Conservation (phyloP, 2,888 invertebrate species). For the Cylloceria caligata region DNA sequence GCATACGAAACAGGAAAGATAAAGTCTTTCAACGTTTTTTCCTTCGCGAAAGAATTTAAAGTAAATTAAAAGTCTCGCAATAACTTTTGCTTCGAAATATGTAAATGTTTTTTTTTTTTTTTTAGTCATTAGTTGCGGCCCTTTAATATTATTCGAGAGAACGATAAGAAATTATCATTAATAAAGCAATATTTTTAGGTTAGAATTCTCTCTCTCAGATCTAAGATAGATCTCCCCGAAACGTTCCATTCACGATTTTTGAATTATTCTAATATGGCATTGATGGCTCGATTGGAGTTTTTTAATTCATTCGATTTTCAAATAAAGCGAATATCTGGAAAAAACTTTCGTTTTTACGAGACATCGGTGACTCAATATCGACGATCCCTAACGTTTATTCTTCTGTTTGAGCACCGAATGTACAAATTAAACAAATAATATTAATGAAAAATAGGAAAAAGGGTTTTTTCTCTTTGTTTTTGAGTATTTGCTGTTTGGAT, state of each 20-base stretch:
- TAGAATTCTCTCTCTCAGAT: too few relatives aligned
- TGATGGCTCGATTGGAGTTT: neutral
- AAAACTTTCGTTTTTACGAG: neutral
- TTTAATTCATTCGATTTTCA: neutral
- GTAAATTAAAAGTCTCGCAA: neutral
- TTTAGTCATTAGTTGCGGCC: neutral
- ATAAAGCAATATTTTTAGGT: slow-evolving; percentile 6
- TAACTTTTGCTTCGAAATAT: neutral
- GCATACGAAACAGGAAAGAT: neutral
- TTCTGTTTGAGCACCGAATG: neutral
- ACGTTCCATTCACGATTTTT: neutral
- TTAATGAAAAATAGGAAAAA: neutral
- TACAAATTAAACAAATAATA: neutral
- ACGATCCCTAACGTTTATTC: neutral
- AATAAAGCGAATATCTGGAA: neutral
- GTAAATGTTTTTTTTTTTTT: neutral
- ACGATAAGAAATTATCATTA: neutral
- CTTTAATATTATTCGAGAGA: neutral
- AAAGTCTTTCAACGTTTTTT: neutral
- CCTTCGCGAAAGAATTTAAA: neutral
- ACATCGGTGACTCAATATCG: too few relatives aligned
- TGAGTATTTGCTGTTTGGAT: too few relatives aligned
- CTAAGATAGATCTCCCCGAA: too few relatives aligned
- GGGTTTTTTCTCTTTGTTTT: neutral
- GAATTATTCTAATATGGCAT: neutral